Evolutionary conservation across 2,797 vertebrate species (phyloP), one percentile per base, ranked within the genome.

Genomic region (Sebastes elongatus): DNA sequence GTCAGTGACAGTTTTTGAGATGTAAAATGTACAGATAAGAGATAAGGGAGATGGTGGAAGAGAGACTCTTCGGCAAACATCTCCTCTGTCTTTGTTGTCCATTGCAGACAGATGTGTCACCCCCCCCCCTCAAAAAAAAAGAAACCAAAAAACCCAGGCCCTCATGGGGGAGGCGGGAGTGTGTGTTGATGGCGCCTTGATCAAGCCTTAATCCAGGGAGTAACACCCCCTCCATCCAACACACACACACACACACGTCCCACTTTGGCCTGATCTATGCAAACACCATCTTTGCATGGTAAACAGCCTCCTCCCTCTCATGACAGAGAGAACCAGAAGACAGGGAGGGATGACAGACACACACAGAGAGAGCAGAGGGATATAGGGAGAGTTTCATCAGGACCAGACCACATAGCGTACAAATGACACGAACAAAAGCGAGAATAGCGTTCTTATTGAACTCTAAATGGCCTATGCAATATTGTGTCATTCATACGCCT

Each of bases 241-340:
- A 63, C 81, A 84, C 81, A 85, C 46, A 60, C 67, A 75, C 82
- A 68, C 71, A 82, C 67, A 74, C 20, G 81, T 78, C 86, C 89
- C 83, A 83, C 73, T 89, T 87, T 68, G 63, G 88, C 72, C 81
- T 88, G 81, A 93, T 92, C 92, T 95, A 91, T 90, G 92, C 94
- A 95, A 95, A 96, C 94, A 94, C 86, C 88, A 93, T 95, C 89
- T 95, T 86, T 77, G 89, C 91, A 93, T 93, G 90, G 93, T 94
- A 96, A 96, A 96, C 93, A 96, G 89, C 81, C 78, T 28, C 82
- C 82, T 84, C 80, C 79, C 46, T 71, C 78, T 73, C 52, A 14
- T 22, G 74, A 80, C 53, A 23, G 85, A 75, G 73, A 66, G 74
- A 49, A 83, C 27, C 83, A 80, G 60, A 53, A 22, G 77, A 61